phyloP scores from a whole-genome alignment of 1,140 invertebrate species.

The Aphelenchoides besseyi region DNA sequence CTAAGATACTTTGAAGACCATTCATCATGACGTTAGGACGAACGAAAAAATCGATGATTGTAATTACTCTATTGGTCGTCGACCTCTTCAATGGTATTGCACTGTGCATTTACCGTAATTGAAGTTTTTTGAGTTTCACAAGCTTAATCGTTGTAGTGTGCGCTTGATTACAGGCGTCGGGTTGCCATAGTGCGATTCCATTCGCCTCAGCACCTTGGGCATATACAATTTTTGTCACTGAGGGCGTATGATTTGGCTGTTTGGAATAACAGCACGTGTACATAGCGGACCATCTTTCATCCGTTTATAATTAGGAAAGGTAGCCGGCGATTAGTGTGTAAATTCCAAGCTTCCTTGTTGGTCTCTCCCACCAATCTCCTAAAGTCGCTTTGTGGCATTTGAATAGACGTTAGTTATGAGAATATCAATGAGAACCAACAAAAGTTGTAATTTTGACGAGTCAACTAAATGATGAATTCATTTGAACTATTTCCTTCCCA shows the following conservation, averaged over 20 bases:
- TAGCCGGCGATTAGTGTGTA: not conserved
- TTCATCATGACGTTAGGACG: too few species aligned
- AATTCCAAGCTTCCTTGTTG: constrained; percentile 3
- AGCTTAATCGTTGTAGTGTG: too few species aligned
- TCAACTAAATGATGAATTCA: too few species aligned
- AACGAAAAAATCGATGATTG: too few species aligned
- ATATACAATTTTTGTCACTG: not conserved
- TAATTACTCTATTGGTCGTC: not conserved
- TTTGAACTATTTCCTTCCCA: too few species aligned
- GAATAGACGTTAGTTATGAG: not conserved
- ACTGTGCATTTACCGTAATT: not conserved
- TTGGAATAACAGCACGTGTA: not conserved
- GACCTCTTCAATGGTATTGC: not conserved
- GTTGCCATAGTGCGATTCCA: not conserved
- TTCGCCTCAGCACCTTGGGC: too few species aligned
- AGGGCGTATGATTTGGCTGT: not conserved
- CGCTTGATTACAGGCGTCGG: not conserved
- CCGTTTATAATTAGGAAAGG: not conserved
- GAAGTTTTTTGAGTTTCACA: not conserved
- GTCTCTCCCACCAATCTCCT: not conserved
- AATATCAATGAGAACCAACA: too few species aligned
- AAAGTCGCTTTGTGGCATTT: not conserved
- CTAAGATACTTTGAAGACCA: too few species aligned
- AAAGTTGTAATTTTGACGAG: too few species aligned
- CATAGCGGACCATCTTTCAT: not conserved